These are phyloP conservation scores for Pogonocichla stellata DNA, from an alignment of 2,113 vertebrate genomes.

Conservation along the genomic window DNA sequence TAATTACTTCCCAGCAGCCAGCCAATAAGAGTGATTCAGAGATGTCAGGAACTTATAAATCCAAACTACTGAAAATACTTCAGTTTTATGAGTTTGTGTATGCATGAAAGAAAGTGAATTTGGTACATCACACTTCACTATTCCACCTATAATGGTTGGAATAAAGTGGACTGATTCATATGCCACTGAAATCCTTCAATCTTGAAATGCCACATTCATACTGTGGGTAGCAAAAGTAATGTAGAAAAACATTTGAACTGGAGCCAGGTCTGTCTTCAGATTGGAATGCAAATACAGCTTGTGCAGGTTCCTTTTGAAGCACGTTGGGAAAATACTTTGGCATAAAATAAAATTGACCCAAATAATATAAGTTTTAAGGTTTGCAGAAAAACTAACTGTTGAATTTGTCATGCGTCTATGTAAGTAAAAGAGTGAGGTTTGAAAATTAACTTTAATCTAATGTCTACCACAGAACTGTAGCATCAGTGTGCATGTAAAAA, in stretches of 20 bases:
- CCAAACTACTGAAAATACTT: not conserved
- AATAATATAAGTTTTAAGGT: not conserved
- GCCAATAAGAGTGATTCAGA: not conserved
- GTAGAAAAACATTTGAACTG: not conserved
- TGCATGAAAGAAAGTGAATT: not conserved
- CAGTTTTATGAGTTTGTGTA: not conserved
- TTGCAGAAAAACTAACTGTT: not conserved
- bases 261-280: not conserved
- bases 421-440: not conserved
- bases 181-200: not conserved
- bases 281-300: not conserved
- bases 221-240: not conserved
- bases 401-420: not conserved
- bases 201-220: not conserved
- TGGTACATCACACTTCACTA: not conserved
- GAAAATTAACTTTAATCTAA: not conserved
- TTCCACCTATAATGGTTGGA: not conserved
- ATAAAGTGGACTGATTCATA: not conserved
- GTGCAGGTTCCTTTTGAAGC: not conserved
- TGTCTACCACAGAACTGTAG: not conserved
- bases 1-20: not conserved
- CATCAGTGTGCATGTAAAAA: not conserved
- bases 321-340: not conserved
- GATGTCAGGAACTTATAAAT: not conserved
- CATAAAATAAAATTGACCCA: not conserved